Evolutionary conservation across 2,888 invertebrate species (phyloP).

Genomic region (Eledone cirrhosa): DNA sequence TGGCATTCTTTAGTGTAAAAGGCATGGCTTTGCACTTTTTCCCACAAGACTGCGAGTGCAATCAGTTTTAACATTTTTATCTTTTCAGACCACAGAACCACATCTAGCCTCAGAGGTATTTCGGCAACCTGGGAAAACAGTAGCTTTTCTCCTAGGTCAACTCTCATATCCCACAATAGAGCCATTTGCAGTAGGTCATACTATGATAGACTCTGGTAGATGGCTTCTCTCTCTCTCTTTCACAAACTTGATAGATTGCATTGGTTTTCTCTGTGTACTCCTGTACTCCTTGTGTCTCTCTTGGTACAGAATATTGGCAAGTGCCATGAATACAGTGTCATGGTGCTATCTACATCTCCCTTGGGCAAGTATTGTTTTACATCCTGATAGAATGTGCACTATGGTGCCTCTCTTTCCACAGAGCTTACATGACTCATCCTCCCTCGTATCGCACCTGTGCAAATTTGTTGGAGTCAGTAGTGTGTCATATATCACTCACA

Average conservation of each 20-base stretch:
- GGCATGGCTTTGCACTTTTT: neutral
- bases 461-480: neutral
- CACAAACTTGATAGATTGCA: neutral
- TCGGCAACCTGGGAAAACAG: no score
- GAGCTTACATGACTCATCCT: neutral
- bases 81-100: no score
- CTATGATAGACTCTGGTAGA: neutral
- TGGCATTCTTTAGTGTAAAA: no score
- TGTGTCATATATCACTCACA: neutral
- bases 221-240: neutral
- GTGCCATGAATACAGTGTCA: neutral
- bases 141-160: no score
- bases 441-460: neutral
- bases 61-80: neutral
- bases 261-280: neutral
- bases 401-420: neutral
- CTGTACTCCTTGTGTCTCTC: neutral
- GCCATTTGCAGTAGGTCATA: neutral
- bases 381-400: neutral
- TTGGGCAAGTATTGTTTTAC: neutral
- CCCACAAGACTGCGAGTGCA: neutral
- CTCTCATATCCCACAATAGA: no score
- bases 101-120: no score
- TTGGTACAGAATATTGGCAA: neutral
- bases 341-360: neutral